Evolutionary conservation across 1,140 invertebrate genomes (phyloP).

Genomic region (Dendroctonus ponderosae): DNA sequence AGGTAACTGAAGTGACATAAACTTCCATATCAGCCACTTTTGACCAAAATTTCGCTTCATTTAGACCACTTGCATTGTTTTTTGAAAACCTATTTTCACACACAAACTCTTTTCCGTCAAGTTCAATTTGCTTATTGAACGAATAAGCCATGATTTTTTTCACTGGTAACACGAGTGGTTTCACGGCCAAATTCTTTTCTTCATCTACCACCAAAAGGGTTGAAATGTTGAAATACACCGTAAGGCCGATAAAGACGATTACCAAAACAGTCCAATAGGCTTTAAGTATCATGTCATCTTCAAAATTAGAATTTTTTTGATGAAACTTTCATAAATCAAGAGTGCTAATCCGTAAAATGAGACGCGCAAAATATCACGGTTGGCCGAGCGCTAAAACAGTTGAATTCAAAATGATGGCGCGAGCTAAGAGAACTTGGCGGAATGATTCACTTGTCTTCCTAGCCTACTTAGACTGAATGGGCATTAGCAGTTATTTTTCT

Average conservation of each 20-base stretch:
- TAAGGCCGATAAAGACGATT: constrained; percentile 5
- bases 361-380: constrained; percentile 17
- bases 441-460: constrained; percentile 34
- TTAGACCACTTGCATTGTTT: not conserved
- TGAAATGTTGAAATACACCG: constrained; percentile 12
- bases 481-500: constrained; percentile 28
- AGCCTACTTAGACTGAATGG: constrained; percentile 33
- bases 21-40: constrained; percentile 29
- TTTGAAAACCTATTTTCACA: constrained; percentile 6
- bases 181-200: not conserved
- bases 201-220: not conserved
- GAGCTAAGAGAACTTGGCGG: constrained; percentile 12
- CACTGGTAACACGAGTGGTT: constrained; percentile 2
- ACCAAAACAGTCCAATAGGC: constrained; percentile 17
- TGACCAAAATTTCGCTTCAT: constrained; percentile 28
- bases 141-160: constrained; percentile 41
- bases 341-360: constrained; percentile 17
- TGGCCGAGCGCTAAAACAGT: constrained; percentile 33
- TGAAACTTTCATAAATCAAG: constrained; percentile 1
- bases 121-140: constrained; percentile 37
- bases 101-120: constrained; percentile 34
- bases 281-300: constrained; percentile 20
- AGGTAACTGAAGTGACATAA: constrained; percentile 35
- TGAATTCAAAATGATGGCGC: constrained; percentile 33
- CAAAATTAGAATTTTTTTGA: constrained; percentile 5